Evolutionary conservation across 2,797 vertebrate genomes (phyloP).

Genomic region (Oreonectes daqikongensis): DNA sequence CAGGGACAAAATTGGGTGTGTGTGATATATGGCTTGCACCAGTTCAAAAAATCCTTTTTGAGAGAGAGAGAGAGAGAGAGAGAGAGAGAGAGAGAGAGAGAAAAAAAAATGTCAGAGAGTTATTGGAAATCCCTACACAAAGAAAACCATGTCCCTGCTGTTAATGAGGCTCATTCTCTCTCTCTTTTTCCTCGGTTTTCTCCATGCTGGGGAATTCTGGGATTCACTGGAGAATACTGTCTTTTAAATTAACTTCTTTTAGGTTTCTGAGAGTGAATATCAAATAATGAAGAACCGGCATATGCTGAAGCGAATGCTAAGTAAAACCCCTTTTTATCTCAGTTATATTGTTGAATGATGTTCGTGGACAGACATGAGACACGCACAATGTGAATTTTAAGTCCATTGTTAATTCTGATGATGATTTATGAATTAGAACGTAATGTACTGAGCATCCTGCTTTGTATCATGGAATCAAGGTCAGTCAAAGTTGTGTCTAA

Average conservation of each 20-base stretch:
- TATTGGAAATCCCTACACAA: conserved; percentile 61
- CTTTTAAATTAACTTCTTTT: conserved; percentile 59
- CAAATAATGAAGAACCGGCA: conserved; percentile 21
- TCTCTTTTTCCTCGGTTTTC: conserved; percentile 22
- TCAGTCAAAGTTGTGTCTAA: not conserved
- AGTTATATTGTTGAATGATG: not conserved
- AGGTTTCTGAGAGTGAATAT: conserved; percentile 46
- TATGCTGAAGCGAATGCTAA: conserved; percentile 14
- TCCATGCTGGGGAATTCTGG: conserved; percentile 45
- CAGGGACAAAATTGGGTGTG: conserved; percentile 47
- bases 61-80: too few relatives aligned
- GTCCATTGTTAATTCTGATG: not conserved
- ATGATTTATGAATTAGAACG: not conserved
- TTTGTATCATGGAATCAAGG: not conserved
- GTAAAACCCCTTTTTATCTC: conserved; percentile 8
- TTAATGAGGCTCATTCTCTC: conserved; percentile 60
- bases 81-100: too few relatives aligned
- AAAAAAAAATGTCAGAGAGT: conserved; percentile 53
- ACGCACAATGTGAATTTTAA: not conserved
- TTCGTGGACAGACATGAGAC: not conserved
- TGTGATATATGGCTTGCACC: conserved; percentile 56
- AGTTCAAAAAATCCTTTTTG: conserved; percentile 61
- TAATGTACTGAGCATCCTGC: not conserved
- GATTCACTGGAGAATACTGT: conserved; percentile 49
- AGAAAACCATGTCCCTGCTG: conserved; percentile 58